phyloP scores from a whole-genome alignment of 2,797 vertebrate species.

The Erpetoichthys calabaricus region DNA sequence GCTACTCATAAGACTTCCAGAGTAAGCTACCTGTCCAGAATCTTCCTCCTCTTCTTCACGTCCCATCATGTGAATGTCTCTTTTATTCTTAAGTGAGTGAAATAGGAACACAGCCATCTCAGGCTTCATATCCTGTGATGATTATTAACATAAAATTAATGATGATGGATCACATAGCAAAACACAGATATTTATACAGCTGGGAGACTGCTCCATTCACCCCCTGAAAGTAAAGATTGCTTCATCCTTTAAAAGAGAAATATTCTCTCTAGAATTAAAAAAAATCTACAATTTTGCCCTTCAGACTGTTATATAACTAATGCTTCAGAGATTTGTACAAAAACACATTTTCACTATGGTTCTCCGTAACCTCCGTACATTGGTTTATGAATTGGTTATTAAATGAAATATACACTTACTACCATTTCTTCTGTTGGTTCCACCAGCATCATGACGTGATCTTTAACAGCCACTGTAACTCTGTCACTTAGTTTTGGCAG shows the following conservation, averaged over 20 bases:
- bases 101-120: slow-evolving; percentile 64
- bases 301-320: too few species aligned
- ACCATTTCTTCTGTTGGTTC: slow-evolving; percentile 48
- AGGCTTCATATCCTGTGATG: slow-evolving; percentile 49
- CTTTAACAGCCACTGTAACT: slow-evolving; percentile 58
- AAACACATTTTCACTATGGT: too few species aligned
- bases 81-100: slow-evolving; percentile 70
- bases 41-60: slow-evolving; percentile 32
- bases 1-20: too few species aligned
- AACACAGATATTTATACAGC: background rate
- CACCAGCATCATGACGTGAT: slow-evolving; percentile 58
- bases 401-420: slow-evolving; percentile 54
- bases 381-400: too few species aligned
- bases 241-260: too few species aligned
- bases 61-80: slow-evolving; percentile 82
- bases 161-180: background rate
- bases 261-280: too few species aligned
- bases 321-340: too few species aligned
- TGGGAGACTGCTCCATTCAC: too few species aligned
- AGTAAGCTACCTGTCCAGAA: slow-evolving; percentile 35
- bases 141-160: background rate
- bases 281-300: too few species aligned
- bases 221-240: too few species aligned
- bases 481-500: slow-evolving; percentile 55
- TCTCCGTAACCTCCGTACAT: too few species aligned